phyloP scores from a whole-genome alignment of 1,140 invertebrate species.

The Apocrypta bakeri region DNA sequence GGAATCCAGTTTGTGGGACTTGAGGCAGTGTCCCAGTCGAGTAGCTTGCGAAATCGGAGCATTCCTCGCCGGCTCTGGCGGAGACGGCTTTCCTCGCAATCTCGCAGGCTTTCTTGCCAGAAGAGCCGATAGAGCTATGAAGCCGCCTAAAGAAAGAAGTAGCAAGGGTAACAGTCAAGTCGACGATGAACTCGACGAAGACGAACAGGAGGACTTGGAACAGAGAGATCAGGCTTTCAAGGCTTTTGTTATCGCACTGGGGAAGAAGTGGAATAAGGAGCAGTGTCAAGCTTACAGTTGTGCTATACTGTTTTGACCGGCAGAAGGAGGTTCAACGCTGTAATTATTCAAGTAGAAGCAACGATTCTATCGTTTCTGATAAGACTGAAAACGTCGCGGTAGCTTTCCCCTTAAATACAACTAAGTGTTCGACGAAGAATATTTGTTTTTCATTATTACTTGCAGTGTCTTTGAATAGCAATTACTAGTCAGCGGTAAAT shows the following conservation, averaged over 20 bases:
- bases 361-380: background rate
- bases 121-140: background rate
- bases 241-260: conserved; percentile 50
- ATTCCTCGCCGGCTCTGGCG: conserved; percentile 27
- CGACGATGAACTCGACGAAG: background rate
- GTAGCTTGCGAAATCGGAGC: conserved; percentile 59
- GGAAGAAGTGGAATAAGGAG: conserved; percentile 49
- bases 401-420: too few species aligned
- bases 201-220: background rate
- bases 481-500: too few species aligned
- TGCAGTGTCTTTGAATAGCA: too few species aligned
- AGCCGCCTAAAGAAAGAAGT: too few species aligned
- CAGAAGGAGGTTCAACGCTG: too few species aligned
- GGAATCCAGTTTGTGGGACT: background rate
- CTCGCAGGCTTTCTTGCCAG: conserved; percentile 7
- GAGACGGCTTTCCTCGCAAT: background rate
- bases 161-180: background rate
- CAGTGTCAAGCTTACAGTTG: conserved; percentile 50
- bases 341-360: too few species aligned
- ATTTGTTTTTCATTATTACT: too few species aligned
- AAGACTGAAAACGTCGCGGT: background rate
- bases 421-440: too few species aligned
- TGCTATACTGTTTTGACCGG: conserved; percentile 38
- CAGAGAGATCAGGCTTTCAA: conserved; percentile 7
- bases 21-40: conserved; percentile 56